Percentiles rank a stretch among this genome's conserved stretches.
Conservation (phyloP, 1,140 invertebrate species). For the Camponotus floridanus region DNA sequence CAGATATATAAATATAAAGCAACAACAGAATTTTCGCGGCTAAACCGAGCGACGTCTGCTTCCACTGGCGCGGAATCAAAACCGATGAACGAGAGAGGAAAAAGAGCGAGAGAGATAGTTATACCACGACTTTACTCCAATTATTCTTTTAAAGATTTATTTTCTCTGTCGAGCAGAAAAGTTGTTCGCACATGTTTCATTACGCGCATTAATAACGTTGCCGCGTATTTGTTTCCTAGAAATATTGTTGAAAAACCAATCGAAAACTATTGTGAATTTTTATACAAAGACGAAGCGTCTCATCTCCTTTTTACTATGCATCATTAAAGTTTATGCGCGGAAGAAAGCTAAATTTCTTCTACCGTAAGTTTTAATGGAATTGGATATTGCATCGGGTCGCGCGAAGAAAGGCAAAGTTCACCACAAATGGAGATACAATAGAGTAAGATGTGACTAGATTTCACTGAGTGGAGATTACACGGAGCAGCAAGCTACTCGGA, state of each 20-base stretch:
- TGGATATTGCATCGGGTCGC: constrained; percentile 8
- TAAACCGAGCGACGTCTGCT: neutral
- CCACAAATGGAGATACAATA: constrained; percentile 3
- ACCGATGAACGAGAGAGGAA: neutral
- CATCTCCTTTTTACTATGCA: neutral
- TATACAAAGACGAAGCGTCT: neutral
- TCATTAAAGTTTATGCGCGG: constrained; percentile 36
- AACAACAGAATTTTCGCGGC: constrained; percentile 12
- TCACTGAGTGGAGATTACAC: neutral
- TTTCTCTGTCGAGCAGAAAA: neutral
- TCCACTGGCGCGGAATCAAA: constrained; percentile 14
- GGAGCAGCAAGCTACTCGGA: neutral
- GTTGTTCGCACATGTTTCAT: neutral
- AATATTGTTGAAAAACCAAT: neutral
- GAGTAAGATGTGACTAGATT: constrained; percentile 41
- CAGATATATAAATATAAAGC: neutral
- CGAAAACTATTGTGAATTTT: constrained; percentile 9
- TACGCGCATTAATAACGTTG: neutral
- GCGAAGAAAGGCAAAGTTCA: constrained; percentile 12
- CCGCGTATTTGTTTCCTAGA: too few species aligned
- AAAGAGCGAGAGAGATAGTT: neutral
- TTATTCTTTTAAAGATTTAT: neutral
- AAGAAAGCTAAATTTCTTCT: constrained; percentile 34
- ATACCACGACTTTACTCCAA: neutral
- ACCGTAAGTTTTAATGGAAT: constrained; percentile 49